Evolutionary conservation across 92 coral and sea anemone genomes (phyloP), one percentile per base, ranked within the genome.

Genomic region (Diadumene lineata): DNA sequence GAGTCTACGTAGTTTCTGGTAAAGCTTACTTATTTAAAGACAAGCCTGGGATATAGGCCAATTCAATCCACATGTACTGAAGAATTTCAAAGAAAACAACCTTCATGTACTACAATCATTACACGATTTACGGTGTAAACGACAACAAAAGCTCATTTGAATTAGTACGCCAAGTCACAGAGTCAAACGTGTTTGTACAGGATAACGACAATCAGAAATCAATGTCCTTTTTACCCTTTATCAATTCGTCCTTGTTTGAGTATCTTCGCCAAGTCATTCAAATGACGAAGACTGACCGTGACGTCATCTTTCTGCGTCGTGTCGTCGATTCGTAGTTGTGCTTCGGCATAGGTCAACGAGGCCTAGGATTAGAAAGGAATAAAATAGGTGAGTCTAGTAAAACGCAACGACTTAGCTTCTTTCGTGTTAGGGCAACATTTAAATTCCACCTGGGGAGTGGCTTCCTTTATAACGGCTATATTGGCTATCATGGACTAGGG

Each of bases 301-400:
- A 94, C 78, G 34, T 88, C 97, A 70, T 94, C 98, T 17, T 81
- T 75, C 70, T 86, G 98, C 11, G 82, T 77, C 26, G 77, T 64
- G 79, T 94, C 98, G 70, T 94, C 98, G 68, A 94, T 94, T 15
- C 97, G 89, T 75, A 94, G 83, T 62, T 94, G 98, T 32, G 98
- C 98, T 76, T 94, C 98, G 18, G 97, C 92, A 48, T 94, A 94
- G 33, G 93, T 94, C 64, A 94, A 81, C 23, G 98, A 92, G 57
- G 85, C 88, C 98, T 94, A 65, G 30, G 48, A 38, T 13, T 13
- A 33, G 57, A 10, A 38, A 46, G 72, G 51, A 38, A 38, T 38
- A 13, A 28, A 22, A 3, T 11, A 43, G 61, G 27, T 21, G 50
- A 69, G 0, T 15, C 6, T 43, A 11, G 43, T 22, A 22, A 17